A percentile compares a stretch with the other conserved stretches of the same genome.
Evolutionary conservation across 2,888 invertebrate genomes (phyloP).

Genomic region (Nomada ruficornis): DNA sequence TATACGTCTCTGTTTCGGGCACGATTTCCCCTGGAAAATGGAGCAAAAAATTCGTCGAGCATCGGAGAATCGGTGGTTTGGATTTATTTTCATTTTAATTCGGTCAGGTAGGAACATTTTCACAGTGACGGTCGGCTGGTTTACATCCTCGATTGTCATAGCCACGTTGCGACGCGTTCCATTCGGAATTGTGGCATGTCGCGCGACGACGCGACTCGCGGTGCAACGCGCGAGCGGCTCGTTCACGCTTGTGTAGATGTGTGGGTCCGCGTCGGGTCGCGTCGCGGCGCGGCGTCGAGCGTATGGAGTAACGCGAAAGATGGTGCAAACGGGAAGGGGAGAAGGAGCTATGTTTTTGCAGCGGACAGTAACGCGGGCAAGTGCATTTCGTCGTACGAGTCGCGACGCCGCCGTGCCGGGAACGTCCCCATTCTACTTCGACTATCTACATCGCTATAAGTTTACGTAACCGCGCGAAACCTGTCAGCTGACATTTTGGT

Average conservation of each 20-base stretch:
- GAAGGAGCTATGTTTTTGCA: slow-evolving; percentile 76
- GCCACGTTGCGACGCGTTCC: slow-evolving; percentile 16
- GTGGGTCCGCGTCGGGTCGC: slow-evolving; percentile 1
- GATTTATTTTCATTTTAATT: background rate
- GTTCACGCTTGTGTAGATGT: background rate
- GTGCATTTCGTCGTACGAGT: slow-evolving; percentile 77
- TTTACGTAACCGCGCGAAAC: slow-evolving; percentile 82
- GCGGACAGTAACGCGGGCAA: slow-evolving; percentile 76
- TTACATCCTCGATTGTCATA: slow-evolving; percentile 3
- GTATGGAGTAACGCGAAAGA: slow-evolving; percentile 46
- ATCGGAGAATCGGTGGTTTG: no score
- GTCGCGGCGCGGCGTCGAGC: background rate
- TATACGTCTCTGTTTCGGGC: no score
- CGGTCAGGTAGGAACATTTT: background rate
- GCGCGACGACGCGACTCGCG: slow-evolving; percentile 29
- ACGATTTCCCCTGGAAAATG: no score
- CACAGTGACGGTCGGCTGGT: background rate
- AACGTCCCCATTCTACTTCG: slow-evolving; percentile 81
- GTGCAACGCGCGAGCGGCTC: slow-evolving; percentile 26
- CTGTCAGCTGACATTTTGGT: slow-evolving; percentile 81
- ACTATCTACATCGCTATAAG: slow-evolving; percentile 80
- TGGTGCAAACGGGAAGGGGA: slow-evolving; percentile 45
- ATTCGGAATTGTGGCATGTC: slow-evolving; percentile 4
- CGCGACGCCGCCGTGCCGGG: slow-evolving; percentile 73
- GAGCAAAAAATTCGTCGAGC: no score